Conservation (phyloP, 2,797 vertebrate species). For the Echiichthys vipera region DNA sequence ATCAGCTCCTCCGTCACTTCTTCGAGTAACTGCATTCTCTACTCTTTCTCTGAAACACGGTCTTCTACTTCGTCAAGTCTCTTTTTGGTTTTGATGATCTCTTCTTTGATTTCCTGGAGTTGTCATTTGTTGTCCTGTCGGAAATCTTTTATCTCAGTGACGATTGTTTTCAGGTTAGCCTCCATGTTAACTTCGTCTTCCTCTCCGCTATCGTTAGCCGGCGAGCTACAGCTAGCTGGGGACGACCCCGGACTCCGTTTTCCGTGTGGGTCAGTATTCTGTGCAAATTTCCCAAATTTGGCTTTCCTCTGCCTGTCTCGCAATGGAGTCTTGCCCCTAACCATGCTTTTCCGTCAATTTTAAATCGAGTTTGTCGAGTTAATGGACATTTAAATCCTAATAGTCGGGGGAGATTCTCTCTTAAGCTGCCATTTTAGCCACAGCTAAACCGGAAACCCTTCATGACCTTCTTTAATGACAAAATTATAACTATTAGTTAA, state of each 20-base stretch:
- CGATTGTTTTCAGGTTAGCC: not conserved
- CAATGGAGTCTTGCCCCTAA: not conserved
- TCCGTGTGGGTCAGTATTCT: not conserved
- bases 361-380: not conserved
- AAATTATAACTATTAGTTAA: too few species aligned
- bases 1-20: conserved; percentile 1
- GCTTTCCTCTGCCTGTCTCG: not conserved
- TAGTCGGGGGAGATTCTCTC: not conserved
- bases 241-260: not conserved
- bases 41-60: not conserved
- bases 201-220: not conserved
- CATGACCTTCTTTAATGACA: too few species aligned
- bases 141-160: not conserved
- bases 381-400: not conserved
- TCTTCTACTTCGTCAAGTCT: not conserved
- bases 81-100: not conserved
- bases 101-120: not conserved
- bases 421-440: not conserved
- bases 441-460: not conserved
- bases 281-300: not conserved
- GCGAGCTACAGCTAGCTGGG: not conserved
- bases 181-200: not conserved
- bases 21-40: not conserved
- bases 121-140: not conserved
- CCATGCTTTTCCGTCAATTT: not conserved